These are phyloP conservation scores for Bactericera cockerelli DNA, from an alignment of 1,140 invertebrate species.

Conservation along the genomic window DNA sequence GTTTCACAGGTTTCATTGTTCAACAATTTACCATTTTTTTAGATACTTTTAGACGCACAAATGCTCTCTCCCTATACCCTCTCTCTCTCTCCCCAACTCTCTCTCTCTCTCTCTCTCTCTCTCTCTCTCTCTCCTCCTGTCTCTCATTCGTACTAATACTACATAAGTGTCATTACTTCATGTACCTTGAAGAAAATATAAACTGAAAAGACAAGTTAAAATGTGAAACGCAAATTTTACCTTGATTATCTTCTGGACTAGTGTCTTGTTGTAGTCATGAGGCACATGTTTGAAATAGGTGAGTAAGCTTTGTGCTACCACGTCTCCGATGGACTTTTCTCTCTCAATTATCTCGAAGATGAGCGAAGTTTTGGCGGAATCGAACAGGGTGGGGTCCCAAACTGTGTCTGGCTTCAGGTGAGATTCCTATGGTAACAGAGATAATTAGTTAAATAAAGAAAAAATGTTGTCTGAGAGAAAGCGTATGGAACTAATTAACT, in stretches of 20 bases:
- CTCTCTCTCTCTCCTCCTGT: too few relatives aligned
- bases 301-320: conserved; percentile 49
- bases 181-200: not conserved
- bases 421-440: conserved; percentile 46
- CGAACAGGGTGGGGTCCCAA: conserved; percentile 58
- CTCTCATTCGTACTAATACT: conserved; percentile 34
- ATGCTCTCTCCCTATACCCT: too few relatives aligned
- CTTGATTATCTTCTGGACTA: conserved; percentile 9
- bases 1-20: too few relatives aligned
- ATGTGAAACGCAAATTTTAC: not conserved
- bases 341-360: conserved; percentile 68
- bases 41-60: too few relatives aligned
- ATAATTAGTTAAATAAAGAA: conserved; percentile 14
- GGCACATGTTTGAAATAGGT: conserved; percentile 51
- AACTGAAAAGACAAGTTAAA: conserved; percentile 9
- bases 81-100: too few relatives aligned
- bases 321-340: conserved; percentile 58
- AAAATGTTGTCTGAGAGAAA: too few relatives aligned
- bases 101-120: conserved; percentile 44
- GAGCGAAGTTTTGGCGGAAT: conserved; percentile 66
- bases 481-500: too few relatives aligned
- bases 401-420: conserved; percentile 40
- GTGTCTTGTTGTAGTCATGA: conserved; percentile 43
- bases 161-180: not conserved
- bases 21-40: too few relatives aligned